Conservation (phyloP, 2,888 invertebrate genomes). For the Himalopsyche tibetana region DNA sequence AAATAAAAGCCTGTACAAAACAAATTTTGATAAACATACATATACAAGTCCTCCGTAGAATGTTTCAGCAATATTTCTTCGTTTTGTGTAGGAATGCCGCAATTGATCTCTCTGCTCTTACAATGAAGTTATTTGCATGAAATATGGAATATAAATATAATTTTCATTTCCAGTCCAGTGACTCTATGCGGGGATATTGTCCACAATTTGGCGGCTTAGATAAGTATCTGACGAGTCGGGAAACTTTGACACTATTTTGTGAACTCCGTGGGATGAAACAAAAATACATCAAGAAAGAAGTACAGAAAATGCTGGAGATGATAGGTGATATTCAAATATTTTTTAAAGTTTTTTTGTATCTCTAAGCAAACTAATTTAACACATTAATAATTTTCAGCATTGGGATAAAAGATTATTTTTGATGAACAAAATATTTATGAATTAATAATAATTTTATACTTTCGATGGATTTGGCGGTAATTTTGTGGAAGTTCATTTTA, state of each 20-base stretch:
- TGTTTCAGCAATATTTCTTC: no score
- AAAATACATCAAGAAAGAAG: conserved; percentile 72
- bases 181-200: conserved; percentile 86
- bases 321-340: conserved; percentile 72
- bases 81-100: not conserved
- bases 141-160: not conserved
- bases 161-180: not conserved
- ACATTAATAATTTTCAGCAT: no score
- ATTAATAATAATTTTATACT: no score
- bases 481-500: no score
- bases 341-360: not conserved
- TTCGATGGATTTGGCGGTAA: no score
- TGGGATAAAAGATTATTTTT: no score
- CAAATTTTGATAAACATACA: no score
- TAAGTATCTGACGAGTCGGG: conserved; percentile 84
- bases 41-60: no score
- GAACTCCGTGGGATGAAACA: conserved; percentile 81
- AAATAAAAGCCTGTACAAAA: no score
- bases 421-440: no score
- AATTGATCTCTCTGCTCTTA: not conserved
- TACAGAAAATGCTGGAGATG: conserved; percentile 78
- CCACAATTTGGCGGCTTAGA: conserved; percentile 92
- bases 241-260: conserved; percentile 85
- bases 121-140: no score
- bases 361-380: no score